A percentile compares a stretch with the other conserved stretches of the same genome.
These are phyloP conservation scores for Nyctibius bracteatus DNA, from an alignment of 2,113 vertebrate genomes.

Conservation along the genomic window DNA sequence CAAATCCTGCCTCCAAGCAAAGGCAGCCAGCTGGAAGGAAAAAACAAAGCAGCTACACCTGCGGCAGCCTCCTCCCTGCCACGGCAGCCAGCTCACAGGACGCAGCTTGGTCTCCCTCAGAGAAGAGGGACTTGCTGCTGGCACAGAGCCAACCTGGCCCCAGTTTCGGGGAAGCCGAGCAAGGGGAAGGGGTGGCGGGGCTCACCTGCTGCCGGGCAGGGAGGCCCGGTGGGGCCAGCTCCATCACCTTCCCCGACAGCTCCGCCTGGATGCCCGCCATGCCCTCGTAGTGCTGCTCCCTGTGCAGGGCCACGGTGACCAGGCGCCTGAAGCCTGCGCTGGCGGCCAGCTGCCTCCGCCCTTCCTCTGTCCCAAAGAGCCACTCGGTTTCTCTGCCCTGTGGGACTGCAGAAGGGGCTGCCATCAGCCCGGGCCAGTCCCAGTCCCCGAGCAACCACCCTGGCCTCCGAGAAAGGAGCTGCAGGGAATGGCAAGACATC, in stretches of 20 bases:
- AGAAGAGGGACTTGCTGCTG: background rate
- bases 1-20: background rate
- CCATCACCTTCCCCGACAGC: slow-evolving; percentile 92
- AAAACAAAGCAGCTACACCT: background rate
- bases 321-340: slow-evolving; percentile 87
- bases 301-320: slow-evolving; percentile 86
- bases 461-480: background rate
- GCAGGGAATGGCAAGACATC: background rate
- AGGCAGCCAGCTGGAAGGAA: background rate
- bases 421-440: background rate
- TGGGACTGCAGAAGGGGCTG: slow-evolving; percentile 77
- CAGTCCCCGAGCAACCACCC: accelerated
- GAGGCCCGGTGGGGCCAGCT: slow-evolving; percentile 87
- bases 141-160: background rate
- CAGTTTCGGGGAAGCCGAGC: accelerated
- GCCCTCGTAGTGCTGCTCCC: slow-evolving; percentile 87
- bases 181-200: accelerated
- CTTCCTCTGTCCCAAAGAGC: slow-evolving; percentile 90
- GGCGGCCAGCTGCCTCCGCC: slow-evolving; percentile 83
- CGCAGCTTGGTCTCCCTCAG: background rate
- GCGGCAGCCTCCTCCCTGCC: background rate
- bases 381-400: slow-evolving; percentile 94
- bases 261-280: slow-evolving; percentile 91
- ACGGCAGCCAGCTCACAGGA: background rate
- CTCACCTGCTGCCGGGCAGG: slow-evolving; percentile 87